phyloP scores from a whole-genome alignment of 1,140 invertebrate genomes.

The Heliconius hewitsoni region DNA sequence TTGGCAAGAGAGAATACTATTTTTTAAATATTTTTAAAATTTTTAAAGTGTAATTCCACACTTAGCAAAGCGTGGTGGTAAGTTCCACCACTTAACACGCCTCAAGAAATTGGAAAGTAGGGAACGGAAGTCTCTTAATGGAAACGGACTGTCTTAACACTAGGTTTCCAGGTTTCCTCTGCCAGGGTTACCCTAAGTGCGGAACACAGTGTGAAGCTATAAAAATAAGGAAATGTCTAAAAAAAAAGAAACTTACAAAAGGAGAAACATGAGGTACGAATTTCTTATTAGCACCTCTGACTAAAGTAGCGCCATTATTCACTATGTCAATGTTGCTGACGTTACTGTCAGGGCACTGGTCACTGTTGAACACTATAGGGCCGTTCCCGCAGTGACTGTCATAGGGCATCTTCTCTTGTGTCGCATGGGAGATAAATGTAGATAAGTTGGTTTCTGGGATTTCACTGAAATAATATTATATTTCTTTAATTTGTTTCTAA shows the following conservation, averaged over 20 bases:
- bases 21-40: no score
- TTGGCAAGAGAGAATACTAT: no score
- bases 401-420: conserved; percentile 50
- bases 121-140: no score
- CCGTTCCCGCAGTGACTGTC: conserved; percentile 65
- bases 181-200: no score
- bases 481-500: not conserved
- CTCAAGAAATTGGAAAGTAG: no score
- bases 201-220: no score
- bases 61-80: no score
- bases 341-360: conserved; percentile 44
- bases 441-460: conserved; percentile 38
- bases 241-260: conserved; percentile 55
- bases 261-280: conserved; percentile 68
- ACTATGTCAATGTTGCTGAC: conserved; percentile 39
- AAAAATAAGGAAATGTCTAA: not conserved
- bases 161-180: no score
- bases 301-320: conserved; percentile 37
- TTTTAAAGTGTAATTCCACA: no score
- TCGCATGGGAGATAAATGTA: conserved; percentile 46
- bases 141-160: no score
- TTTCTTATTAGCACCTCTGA: conserved; percentile 49
- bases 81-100: no score
- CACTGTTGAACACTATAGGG: conserved; percentile 54
- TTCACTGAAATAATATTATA: conserved; percentile 47